A percentile compares a stretch with the other conserved stretches of the same genome.
These are phyloP conservation scores for Teleopsis dalmanni DNA, from an alignment of 1,140 invertebrate species.

Conservation along the genomic window DNA sequence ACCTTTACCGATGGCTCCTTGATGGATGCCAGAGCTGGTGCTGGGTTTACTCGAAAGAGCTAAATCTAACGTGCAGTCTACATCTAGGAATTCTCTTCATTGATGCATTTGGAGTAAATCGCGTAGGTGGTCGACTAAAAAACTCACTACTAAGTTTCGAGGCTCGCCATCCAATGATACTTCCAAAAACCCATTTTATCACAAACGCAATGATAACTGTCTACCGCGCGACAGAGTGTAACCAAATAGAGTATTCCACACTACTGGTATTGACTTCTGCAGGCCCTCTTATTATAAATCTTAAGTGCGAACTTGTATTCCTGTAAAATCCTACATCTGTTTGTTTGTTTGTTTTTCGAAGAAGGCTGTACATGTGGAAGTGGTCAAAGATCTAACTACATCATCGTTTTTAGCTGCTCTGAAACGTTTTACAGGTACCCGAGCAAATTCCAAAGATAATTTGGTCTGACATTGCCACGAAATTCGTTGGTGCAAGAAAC, in stretches of 20 bases:
- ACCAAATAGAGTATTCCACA: too few relatives aligned
- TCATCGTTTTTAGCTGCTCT: constrained; percentile 37
- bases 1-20: too few relatives aligned
- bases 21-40: too few relatives aligned
- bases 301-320: too few relatives aligned
- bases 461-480: constrained; percentile 32
- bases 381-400: constrained; percentile 30
- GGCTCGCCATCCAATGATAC: not conserved
- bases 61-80: too few relatives aligned
- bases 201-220: constrained; percentile 12
- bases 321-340: not conserved
- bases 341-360: constrained; percentile 22
- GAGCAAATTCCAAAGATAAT: constrained; percentile 21
- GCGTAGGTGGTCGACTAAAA: constrained; percentile 4
- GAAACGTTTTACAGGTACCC: constrained; percentile 24
- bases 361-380: constrained; percentile 46
- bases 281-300: too few relatives aligned
- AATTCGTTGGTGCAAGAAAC: constrained; percentile 36
- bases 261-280: too few relatives aligned
- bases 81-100: too few relatives aligned
- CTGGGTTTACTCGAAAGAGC: too few relatives aligned
- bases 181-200: not conserved
- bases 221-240: too few relatives aligned
- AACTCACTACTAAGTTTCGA: not conserved
- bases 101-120: not conserved